Evolutionary conservation across 2,888 invertebrate species (phyloP).

Genomic region (Metellina segmentata): DNA sequence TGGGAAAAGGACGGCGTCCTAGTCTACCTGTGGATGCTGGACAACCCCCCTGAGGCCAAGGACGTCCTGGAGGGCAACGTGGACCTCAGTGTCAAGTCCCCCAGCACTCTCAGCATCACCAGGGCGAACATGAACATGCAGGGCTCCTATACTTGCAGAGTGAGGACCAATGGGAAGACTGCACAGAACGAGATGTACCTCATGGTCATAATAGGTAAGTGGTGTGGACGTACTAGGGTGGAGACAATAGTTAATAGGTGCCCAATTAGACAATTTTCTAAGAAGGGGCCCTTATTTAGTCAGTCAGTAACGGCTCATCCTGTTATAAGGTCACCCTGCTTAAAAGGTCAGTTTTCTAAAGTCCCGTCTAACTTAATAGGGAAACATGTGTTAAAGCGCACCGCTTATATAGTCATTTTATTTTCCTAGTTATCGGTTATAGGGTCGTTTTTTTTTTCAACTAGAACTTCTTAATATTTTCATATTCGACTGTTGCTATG

Average conservation of each 20-base stretch:
- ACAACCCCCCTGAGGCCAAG: constrained; percentile 68
- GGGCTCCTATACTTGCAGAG: constrained; percentile 78
- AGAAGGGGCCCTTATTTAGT: no score
- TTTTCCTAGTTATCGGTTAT: no score
- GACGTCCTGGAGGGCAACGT: constrained; percentile 75
- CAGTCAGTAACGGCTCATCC: no score
- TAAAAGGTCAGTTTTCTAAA: no score
- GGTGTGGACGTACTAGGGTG: neutral
- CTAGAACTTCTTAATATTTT: no score
- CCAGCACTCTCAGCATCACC: constrained; percentile 67
- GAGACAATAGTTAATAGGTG: neutral
- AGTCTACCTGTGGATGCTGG: constrained; percentile 76
- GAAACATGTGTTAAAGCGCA: no score
- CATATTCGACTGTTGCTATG: no score
- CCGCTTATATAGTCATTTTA: no score
- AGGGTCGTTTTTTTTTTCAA: no score
- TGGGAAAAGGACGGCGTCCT: constrained; percentile 78
- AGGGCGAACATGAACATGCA: constrained; percentile 77
- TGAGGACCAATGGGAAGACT: constrained; percentile 76
- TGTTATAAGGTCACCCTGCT: no score
- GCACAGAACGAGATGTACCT: constrained; percentile 77
- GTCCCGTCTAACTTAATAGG: no score
- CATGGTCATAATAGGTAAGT: constrained; percentile 78
- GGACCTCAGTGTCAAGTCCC: constrained; percentile 61
- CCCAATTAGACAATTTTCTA: no score